Conservation (phyloP, 2,888 invertebrate genomes). For the Leucoma salicis region DNA sequence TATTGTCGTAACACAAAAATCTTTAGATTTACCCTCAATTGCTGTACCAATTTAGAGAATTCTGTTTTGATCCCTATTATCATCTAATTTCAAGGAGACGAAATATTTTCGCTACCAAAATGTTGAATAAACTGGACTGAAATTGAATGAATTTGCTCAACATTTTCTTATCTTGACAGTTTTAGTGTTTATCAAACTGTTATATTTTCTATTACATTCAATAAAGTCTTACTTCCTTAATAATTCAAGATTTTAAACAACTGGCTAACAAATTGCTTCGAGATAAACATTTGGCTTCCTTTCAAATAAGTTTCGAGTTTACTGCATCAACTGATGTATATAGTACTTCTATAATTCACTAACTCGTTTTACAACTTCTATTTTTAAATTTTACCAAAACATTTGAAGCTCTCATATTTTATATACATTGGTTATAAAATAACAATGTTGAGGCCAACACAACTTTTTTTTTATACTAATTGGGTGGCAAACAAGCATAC, state of each 20-base stretch:
- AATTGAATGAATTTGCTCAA: not conserved
- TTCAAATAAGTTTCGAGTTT: not conserved
- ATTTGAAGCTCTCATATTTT: not conserved
- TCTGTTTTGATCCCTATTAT: too few relatives aligned
- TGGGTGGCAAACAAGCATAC: too few relatives aligned
- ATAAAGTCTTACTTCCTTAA: slow-evolving; percentile 7
- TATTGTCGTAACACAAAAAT: too few relatives aligned
- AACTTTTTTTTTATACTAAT: too few relatives aligned
- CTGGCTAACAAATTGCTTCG: not conserved
- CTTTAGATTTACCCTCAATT: too few relatives aligned
- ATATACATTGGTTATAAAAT: not conserved
- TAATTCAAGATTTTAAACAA: not conserved
- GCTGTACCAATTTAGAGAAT: too few relatives aligned
- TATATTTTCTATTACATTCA: not conserved
- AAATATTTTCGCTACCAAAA: too few relatives aligned
- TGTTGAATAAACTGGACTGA: not conserved
- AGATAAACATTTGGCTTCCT: not conserved
- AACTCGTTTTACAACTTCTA: not conserved
- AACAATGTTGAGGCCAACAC: not conserved
- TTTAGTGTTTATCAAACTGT: not conserved
- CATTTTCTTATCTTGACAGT: not conserved
- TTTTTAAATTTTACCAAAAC: not conserved
- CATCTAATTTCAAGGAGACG: too few relatives aligned
- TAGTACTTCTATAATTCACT: not conserved
- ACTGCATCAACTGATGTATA: not conserved